Conservation (phyloP, 2,888 invertebrate genomes). For the Cosmia pyralina region DNA sequence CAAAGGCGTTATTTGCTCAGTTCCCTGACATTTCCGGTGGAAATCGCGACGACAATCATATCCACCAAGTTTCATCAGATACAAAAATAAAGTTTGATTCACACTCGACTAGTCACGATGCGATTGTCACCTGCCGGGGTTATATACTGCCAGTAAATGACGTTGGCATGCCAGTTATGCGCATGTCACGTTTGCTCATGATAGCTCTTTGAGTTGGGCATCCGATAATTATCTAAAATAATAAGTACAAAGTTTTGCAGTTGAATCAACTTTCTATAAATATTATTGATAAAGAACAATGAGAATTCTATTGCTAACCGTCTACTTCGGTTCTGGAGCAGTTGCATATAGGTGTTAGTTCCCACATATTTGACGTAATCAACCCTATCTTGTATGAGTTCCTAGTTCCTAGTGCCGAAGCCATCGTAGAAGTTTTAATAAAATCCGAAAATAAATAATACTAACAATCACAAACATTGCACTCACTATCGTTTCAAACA, state of each 20-base stretch:
- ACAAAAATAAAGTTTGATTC: slow-evolving; percentile 47
- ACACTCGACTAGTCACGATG: slow-evolving; percentile 16
- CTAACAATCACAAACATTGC: background rate
- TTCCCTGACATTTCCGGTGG: slow-evolving; percentile 9
- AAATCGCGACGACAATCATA: slow-evolving; percentile 7
- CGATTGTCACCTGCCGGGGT: slow-evolving; percentile 19
- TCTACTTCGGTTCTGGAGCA: background rate
- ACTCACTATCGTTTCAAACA: slow-evolving; percentile 13
- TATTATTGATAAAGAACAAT: background rate
- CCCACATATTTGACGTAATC: background rate
- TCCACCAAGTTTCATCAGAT: slow-evolving; percentile 7
- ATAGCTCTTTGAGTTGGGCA: background rate
- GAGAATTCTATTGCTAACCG: background rate
- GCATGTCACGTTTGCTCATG: background rate
- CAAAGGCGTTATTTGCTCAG: slow-evolving; percentile 11
- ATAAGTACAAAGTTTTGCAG: background rate
- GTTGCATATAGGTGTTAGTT: background rate
- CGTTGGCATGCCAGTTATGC: slow-evolving; percentile 14
- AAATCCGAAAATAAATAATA: background rate
- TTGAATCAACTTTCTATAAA: background rate
- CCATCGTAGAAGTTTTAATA: background rate
- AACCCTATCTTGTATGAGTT: background rate
- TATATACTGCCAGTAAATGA: slow-evolving; percentile 16
- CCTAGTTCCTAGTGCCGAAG: background rate
- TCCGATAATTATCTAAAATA: slow-evolving; percentile 1